Conservation (phyloP, 1,140 invertebrate species). For the Sminthurides bifidus region DNA sequence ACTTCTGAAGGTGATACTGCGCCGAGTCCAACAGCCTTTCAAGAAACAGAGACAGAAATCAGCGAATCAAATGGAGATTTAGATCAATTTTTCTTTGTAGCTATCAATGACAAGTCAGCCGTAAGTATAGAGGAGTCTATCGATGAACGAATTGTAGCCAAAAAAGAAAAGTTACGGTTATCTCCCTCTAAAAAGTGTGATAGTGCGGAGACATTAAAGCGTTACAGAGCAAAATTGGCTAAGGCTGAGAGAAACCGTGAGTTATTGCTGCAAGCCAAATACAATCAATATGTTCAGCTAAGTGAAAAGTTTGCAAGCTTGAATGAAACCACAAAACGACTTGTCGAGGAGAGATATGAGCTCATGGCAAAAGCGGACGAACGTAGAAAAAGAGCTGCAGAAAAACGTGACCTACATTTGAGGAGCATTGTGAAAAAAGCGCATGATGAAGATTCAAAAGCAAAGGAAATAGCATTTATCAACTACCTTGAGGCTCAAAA, state of each 20-base stretch:
- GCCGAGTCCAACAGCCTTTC: conserved; percentile 10
- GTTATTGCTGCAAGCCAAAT: conserved; percentile 24
- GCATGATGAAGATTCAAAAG: conserved; percentile 92
- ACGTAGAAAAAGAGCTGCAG: conserved; percentile 71
- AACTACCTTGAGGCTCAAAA: conserved; percentile 93
- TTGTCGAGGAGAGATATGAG: conserved; percentile 70
- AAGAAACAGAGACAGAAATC: conserved; percentile 1
- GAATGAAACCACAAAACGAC: conserved; percentile 68
- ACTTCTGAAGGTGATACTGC: conserved; percentile 13
- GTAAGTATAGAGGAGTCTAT: not conserved
- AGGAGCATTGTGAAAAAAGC: conserved; percentile 81
- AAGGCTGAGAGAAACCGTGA: conserved; percentile 30
- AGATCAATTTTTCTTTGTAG: conserved; percentile 26
- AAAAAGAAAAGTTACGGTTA: conserved; percentile 23
- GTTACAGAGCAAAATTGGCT: conserved; percentile 24
- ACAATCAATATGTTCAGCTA: conserved; percentile 28
- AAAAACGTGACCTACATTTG: conserved; percentile 70
- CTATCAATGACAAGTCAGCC: conserved; percentile 1
- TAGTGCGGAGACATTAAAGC: conserved; percentile 24
- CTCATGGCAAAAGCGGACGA: conserved; percentile 54
- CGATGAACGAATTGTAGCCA: conserved; percentile 14
- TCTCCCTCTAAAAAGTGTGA: conserved; percentile 27
- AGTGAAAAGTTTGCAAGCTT: conserved; percentile 61
- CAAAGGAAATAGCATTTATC: conserved; percentile 95
- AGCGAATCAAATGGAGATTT: conserved; percentile 7